These are phyloP conservation scores for Scomber colias DNA, from an alignment of 2,113 vertebrate species.

Conservation along the genomic window DNA sequence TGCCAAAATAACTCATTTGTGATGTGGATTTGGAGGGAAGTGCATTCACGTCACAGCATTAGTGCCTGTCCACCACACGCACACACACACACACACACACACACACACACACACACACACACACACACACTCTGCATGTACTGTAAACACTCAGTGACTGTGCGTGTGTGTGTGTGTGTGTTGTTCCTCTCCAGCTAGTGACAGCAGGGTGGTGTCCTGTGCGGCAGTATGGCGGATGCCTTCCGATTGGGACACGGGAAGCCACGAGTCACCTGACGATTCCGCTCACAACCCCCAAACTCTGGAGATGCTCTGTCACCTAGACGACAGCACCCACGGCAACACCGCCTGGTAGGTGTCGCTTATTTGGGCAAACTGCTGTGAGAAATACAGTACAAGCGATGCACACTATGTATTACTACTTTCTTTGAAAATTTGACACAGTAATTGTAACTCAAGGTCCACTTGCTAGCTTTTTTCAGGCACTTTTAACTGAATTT, in stretches of 20 bases:
- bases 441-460: not conserved
- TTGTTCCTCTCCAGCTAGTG: slow-evolving; percentile 87
- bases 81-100: slow-evolving; percentile 10
- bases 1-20: slow-evolving; percentile 71
- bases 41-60: slow-evolving; percentile 30
- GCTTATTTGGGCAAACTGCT: not conserved
- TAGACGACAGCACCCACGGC: slow-evolving; percentile 91
- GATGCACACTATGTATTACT: not conserved
- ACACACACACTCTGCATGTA: not conserved
- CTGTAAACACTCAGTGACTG: slow-evolving; percentile 4
- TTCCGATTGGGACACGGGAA: slow-evolving; percentile 93
- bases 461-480: not conserved
- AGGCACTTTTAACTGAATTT: too few species aligned
- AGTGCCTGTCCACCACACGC: slow-evolving; percentile 12
- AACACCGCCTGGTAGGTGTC: slow-evolving; percentile 93
- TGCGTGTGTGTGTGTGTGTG: slow-evolving; percentile 15
- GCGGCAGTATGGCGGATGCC: slow-evolving; percentile 98
- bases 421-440: not conserved
- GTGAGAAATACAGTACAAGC: slow-evolving; percentile 4
- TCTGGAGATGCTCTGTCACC: slow-evolving; percentile 98
- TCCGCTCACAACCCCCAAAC: slow-evolving; percentile 94
- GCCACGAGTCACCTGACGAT: slow-evolving; percentile 97
- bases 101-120: slow-evolving; percentile 3
- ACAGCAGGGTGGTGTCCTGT: slow-evolving; percentile 93
- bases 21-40: slow-evolving; percentile 48